Percentiles rank a stretch among this genome's conserved stretches.
These are phyloP conservation scores for Diplolepis rosae DNA, from an alignment of 2,888 invertebrate species.

Conservation along the genomic window DNA sequence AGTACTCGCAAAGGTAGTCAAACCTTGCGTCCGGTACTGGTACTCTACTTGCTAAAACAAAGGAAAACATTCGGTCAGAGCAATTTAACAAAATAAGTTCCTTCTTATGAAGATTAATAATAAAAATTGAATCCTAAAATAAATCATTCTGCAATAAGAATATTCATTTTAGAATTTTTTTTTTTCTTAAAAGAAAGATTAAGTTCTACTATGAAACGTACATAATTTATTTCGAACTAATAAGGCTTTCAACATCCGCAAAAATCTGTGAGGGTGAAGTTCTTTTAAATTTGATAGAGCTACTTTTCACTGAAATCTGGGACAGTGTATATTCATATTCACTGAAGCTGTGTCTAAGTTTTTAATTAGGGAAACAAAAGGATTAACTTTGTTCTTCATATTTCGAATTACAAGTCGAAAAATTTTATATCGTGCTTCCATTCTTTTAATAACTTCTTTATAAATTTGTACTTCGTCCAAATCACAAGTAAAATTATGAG, in stretches of 20 bases:
- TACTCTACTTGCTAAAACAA: slow-evolving; percentile 87
- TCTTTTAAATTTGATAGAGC: slow-evolving; percentile 33
- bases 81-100: slow-evolving; percentile 15
- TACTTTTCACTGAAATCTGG: neutral
- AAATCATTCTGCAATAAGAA: too few species aligned
- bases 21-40: slow-evolving; percentile 97
- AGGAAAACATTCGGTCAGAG: slow-evolving; percentile 55
- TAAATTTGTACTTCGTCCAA: slow-evolving; percentile 69
- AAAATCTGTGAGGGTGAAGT: slow-evolving; percentile 31
- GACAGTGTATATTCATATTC: neutral
- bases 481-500: slow-evolving; percentile 67
- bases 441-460: slow-evolving; percentile 68
- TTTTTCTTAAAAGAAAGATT: too few species aligned
- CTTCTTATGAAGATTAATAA: slow-evolving; percentile 1
- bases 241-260: neutral
- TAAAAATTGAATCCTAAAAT: slow-evolving; percentile 5
- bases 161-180: too few species aligned
- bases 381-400: slow-evolving; percentile 77
- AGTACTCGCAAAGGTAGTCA: slow-evolving; percentile 94
- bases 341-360: neutral
- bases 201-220: slow-evolving; percentile 38
- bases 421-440: slow-evolving; percentile 72
- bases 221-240: neutral
- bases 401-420: slow-evolving; percentile 72
- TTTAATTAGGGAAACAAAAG: slow-evolving; percentile 66